Conservation (phyloP, 1,140 invertebrate species). For the Bombus affinis region DNA sequence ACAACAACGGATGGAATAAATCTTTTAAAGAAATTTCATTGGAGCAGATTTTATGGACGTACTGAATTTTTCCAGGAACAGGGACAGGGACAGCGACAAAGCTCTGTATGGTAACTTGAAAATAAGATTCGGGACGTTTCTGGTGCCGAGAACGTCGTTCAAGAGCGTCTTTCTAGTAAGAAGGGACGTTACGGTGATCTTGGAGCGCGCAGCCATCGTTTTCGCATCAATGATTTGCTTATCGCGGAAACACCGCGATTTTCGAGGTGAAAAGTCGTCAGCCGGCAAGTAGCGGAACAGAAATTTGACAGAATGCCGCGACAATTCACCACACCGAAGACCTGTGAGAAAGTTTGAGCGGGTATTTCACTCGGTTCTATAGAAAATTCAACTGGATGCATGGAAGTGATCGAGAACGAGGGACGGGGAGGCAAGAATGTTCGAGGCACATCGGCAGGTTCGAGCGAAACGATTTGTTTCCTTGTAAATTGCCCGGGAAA, state of each 20-base stretch:
- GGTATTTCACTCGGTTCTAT: neutral
- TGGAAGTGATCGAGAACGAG: neutral
- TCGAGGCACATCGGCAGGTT: neutral
- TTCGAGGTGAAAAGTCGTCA: neutral
- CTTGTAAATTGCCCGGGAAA: constrained; percentile 13
- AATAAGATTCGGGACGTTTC: neutral
- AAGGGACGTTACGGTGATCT: neutral
- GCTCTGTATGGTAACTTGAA: neutral
- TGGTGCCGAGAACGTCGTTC: neutral
- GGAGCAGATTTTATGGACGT: too few species aligned
- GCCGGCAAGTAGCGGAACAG: neutral
- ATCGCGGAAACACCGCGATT: neutral
- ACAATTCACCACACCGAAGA: neutral
- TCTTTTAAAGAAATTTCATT: neutral
- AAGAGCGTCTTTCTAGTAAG: neutral
- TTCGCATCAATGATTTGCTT: constrained; percentile 15
- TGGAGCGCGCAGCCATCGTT: neutral
- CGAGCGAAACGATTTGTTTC: constrained; percentile 6
- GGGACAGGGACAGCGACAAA: neutral
- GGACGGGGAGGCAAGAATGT: neutral
- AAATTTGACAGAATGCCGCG: constrained; percentile 15
- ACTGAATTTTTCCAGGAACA: neutral
- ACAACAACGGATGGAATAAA: neutral
- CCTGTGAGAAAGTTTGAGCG: constrained; percentile 12
- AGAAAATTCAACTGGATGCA: neutral